Evolutionary conservation across 2,113 vertebrate genomes (phyloP).

Genomic region (Grammomys surdaster): DNA sequence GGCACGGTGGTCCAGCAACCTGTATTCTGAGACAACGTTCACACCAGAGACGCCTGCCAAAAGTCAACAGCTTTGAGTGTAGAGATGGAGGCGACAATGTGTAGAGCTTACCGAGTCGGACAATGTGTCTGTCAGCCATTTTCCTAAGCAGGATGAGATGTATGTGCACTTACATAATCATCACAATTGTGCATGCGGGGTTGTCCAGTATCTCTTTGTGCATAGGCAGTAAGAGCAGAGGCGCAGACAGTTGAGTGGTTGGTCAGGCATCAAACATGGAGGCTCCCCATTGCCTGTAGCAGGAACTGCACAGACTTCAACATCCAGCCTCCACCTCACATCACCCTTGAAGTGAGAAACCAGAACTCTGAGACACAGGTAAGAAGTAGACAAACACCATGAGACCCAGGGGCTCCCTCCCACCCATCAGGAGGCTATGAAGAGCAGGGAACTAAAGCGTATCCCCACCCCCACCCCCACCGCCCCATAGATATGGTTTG

Average conservation of each 20-base stretch:
- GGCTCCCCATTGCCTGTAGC: not conserved
- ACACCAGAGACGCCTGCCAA: not conserved
- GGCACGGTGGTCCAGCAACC: not conserved
- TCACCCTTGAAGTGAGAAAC: not conserved
- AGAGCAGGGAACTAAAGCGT: not conserved
- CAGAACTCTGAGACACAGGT: not conserved
- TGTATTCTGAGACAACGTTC: not conserved
- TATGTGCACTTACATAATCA: not conserved
- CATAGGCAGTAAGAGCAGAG: not conserved
- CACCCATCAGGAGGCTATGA: not conserved
- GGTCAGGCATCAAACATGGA: not conserved
- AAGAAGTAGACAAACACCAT: not conserved
- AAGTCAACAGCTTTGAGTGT: not conserved
- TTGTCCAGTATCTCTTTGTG: not conserved
- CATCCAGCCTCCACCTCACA: not conserved
- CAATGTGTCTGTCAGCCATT: not conserved
- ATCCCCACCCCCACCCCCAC: too few species aligned
- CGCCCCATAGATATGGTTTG: not conserved
- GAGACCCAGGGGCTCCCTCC: not conserved
- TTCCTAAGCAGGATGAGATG: not conserved
- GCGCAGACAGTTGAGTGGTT: not conserved
- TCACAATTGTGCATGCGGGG: not conserved
- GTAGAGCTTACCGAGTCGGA: not conserved
- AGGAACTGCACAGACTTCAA: not conserved
- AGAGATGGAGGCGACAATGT: constrained; percentile 31